phyloP scores from a whole-genome alignment of 2,797 vertebrate species.

The Falco cherrug region DNA sequence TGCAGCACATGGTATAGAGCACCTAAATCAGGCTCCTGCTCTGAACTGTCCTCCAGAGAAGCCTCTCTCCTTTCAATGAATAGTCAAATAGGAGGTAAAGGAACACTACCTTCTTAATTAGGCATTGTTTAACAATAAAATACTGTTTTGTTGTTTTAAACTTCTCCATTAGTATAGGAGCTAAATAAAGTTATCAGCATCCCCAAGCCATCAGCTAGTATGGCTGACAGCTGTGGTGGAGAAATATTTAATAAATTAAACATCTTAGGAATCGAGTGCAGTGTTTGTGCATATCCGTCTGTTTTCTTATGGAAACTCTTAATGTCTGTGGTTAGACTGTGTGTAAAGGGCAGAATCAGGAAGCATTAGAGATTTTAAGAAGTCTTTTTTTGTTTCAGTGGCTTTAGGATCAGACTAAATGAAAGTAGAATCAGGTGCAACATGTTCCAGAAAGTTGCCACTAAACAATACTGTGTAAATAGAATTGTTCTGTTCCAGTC shows the following conservation, averaged over 20 bases:
- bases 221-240: background rate
- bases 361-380: background rate
- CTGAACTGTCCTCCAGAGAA: background rate
- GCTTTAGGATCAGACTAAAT: background rate
- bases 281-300: background rate
- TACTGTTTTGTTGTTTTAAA: background rate
- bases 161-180: background rate
- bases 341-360: background rate
- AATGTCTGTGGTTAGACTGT: background rate
- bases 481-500: slow-evolving; percentile 40
- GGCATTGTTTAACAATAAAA: background rate
- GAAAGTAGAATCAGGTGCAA: background rate
- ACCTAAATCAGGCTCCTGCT: background rate
- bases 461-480: slow-evolving; percentile 13
- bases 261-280: background rate
- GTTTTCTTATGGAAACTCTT: background rate
- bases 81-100: background rate
- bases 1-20: background rate
- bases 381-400: background rate
- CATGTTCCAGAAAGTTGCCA: background rate
- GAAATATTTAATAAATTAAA: background rate
- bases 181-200: background rate
- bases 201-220: background rate
- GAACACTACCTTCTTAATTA: background rate
- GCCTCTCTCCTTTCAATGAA: background rate